Evolutionary conservation across 30 jellyfish, hydroid and myxozoan species (phyloP), one percentile per base, ranked within the genome.

Genomic region (Turritopsis dohrnii): DNA sequence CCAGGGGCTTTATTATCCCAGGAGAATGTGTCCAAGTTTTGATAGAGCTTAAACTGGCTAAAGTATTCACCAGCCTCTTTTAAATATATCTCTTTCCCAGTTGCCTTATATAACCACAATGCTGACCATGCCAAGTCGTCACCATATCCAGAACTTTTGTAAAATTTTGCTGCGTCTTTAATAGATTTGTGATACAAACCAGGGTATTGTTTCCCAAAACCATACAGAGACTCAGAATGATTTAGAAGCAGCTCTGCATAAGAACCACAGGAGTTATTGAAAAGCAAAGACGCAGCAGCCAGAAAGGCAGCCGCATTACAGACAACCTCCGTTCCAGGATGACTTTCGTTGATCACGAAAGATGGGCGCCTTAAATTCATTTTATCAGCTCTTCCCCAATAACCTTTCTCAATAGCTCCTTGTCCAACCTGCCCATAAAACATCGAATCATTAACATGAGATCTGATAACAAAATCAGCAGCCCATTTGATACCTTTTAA

Each of bases 1-100:
- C 89, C 96, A 52, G 87, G 90, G 22, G 65, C 71, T 83, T 89
- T 89, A 87, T 89, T 74, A 69, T 89, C 96, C 96, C 96, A 89
- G 19, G 96, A 89, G 79, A 84, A 84, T 72, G 85, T 95, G 9
- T 69, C 77, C 20, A 22, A 28, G 13, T 90, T 82, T 65, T 21
- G 60, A 1, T 60, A 16, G 17, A 23, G 20, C 54, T 52, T 31
- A 31, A 81, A n/a, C n/a, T 54, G 65, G 21, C 30, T 66, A 19
- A n/a, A 81, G 52, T 25, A 23, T 23, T 54, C 76, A 30, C 74
- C 91, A 19, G 96, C 96, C 28, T 76, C 86, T 8, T 65, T 53
- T 19, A 89, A 81, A 82, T 85, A 89, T 1, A 5, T 65, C 26
- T 29, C 53, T 20, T 84, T 90, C 65, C 74, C 72, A 0, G 96